Percentiles rank a stretch among this genome's conserved stretches.
Evolutionary conservation across 2,797 vertebrate species (phyloP).

Genomic region (Ceryle rudis): DNA sequence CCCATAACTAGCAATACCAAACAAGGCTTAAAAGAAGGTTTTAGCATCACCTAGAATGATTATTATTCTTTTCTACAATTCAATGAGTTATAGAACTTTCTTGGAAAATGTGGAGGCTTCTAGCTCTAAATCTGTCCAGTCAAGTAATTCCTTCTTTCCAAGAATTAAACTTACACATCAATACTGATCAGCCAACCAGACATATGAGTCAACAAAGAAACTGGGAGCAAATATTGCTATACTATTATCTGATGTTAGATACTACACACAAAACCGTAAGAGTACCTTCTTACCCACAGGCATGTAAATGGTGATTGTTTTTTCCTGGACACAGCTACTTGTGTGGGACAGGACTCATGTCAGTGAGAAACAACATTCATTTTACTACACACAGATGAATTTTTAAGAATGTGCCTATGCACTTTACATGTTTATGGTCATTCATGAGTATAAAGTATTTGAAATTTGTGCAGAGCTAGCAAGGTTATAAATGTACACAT

Average conservation of each 20-base stretch:
- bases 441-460: background rate
- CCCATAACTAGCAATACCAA: background rate
- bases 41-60: background rate
- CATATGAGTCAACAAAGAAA: background rate
- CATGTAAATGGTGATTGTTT: background rate
- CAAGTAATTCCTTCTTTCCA: background rate
- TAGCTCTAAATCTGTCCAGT: background rate
- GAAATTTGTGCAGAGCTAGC: background rate
- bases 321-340: background rate
- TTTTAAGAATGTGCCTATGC: background rate
- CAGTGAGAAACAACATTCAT: background rate
- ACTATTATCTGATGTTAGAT: background rate
- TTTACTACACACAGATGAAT: background rate
- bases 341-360: rapidly evolving
- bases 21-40: background rate
- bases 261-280: background rate
- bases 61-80: background rate
- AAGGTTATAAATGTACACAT: background rate
- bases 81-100: background rate
- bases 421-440: background rate
- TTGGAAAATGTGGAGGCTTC: background rate
- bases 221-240: background rate
- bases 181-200: background rate
- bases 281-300: background rate
- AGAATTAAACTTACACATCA: background rate